A percentile compares a stretch with the other conserved stretches of the same genome.
Evolutionary conservation across 2,888 invertebrate species (phyloP).

Genomic region (Lissonota sp.): DNA sequence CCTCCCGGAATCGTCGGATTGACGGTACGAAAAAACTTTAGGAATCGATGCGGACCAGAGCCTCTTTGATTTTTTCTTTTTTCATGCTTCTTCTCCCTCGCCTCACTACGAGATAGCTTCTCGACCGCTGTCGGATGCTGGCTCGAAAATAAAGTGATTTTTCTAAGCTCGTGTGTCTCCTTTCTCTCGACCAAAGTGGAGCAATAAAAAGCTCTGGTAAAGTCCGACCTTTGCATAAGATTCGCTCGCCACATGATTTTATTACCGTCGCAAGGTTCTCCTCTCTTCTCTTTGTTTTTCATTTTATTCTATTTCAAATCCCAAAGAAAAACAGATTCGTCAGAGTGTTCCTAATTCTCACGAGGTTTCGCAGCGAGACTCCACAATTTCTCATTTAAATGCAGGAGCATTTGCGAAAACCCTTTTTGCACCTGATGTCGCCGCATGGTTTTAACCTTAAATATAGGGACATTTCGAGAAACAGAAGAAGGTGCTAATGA

Average conservation of each 20-base stretch:
- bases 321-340: slow-evolving; percentile 11
- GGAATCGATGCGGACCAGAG: slow-evolving; percentile 21
- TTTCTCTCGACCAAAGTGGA: not conserved
- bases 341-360: not conserved
- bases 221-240: slow-evolving; percentile 56
- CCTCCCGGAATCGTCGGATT: slow-evolving; percentile 42
- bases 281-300: slow-evolving; percentile 6
- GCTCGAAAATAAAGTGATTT: slow-evolving; percentile 17
- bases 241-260: not conserved
- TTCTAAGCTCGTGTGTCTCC: not conserved
- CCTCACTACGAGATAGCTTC: not conserved
- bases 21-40: slow-evolving; percentile 51
- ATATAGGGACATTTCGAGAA: not conserved
- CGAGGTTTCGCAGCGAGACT: not conserved
- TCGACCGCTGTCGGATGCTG: not conserved
- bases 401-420: not conserved
- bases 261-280: not conserved
- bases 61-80: not conserved
- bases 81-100: slow-evolving; percentile 21
- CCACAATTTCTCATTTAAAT: not conserved
- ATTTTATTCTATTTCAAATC: not conserved
- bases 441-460: not conserved
- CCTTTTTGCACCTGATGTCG: not conserved
- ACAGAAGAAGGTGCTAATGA: not conserved
- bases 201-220: slow-evolving; percentile 29